Evolutionary conservation across 2,113 vertebrate genomes (phyloP).

Genomic region (Tachuris rubrigastra): DNA sequence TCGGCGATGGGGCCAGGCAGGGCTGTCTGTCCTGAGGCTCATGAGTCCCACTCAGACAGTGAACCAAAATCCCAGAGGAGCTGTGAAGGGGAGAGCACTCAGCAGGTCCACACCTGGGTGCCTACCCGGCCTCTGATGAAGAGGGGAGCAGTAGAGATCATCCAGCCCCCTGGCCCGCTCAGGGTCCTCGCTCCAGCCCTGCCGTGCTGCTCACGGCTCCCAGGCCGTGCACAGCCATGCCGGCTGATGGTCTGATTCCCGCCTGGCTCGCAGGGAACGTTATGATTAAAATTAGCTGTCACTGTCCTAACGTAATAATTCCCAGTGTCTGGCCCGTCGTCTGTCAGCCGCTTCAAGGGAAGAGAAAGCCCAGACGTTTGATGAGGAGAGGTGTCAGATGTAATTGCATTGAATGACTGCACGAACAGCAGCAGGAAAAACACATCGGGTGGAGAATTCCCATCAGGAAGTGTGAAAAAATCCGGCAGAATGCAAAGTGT

Average conservation of each 20-base stretch:
- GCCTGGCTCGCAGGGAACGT: background rate
- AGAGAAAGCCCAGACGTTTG: slow-evolving; percentile 34
- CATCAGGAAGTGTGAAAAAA: slow-evolving; percentile 63
- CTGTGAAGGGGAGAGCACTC: background rate
- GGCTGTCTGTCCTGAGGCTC: rapidly evolving
- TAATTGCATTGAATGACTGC: slow-evolving; percentile 68
- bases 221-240: background rate
- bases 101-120: background rate
- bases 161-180: background rate
- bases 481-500: slow-evolving; percentile 54
- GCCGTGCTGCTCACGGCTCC: background rate
- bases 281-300: slow-evolving; percentile 43
- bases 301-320: slow-evolving; percentile 39
- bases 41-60: rapidly evolving
- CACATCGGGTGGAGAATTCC: slow-evolving; percentile 63
- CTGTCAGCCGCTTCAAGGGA: slow-evolving; percentile 48
- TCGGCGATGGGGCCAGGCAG: rapidly evolving
- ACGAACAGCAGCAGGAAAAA: slow-evolving; percentile 64
- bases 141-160: background rate
- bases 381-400: slow-evolving; percentile 71
- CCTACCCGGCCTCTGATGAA: rapidly evolving
- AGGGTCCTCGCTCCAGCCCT: background rate
- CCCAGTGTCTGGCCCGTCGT: slow-evolving; percentile 27
- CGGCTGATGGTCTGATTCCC: background rate
- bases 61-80: background rate